These are phyloP conservation scores for Antrozous pallidus DNA, from an alignment of 2,797 vertebrate species.

Conservation along the genomic window DNA sequence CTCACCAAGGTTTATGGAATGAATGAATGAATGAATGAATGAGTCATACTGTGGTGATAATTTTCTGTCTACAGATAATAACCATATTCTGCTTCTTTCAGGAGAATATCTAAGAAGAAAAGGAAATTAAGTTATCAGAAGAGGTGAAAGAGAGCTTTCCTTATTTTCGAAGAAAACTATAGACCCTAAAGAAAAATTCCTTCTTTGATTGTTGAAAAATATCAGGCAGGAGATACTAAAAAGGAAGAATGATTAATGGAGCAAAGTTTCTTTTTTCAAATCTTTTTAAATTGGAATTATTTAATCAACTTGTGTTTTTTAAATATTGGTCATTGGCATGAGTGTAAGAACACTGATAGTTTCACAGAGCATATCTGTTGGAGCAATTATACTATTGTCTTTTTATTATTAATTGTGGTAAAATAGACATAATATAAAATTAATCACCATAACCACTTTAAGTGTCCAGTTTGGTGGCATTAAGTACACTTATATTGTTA, in stretches of 20 bases:
- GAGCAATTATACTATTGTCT: background rate
- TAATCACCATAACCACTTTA: background rate
- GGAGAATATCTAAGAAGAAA: slow-evolving; percentile 80
- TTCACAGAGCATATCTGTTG: background rate
- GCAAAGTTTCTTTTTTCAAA: slow-evolving; percentile 13
- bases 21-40: background rate
- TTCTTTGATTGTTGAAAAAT: slow-evolving; percentile 37
- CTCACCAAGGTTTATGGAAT: background rate
- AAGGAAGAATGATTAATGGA: slow-evolving; percentile 11
- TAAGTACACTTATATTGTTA: background rate
- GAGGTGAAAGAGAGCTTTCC: slow-evolving; percentile 33
- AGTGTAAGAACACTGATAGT: background rate
- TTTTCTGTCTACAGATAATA: slow-evolving; percentile 7
- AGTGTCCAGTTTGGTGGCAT: background rate
- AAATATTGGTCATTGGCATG: background rate
- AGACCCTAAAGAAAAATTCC: background rate
- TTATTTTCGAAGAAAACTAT: slow-evolving; percentile 38
- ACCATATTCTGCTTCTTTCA: slow-evolving; percentile 59
- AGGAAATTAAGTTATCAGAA: slow-evolving; percentile 69
- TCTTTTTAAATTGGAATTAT: slow-evolving; percentile 21
- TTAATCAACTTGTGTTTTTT: background rate
- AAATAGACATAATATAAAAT: background rate
- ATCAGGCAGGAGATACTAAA: slow-evolving; percentile 2
- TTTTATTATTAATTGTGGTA: background rate
- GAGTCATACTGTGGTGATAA: background rate